Evolutionary conservation across 2,888 invertebrate species (phyloP).

Genomic region (Prosapia bicincta): DNA sequence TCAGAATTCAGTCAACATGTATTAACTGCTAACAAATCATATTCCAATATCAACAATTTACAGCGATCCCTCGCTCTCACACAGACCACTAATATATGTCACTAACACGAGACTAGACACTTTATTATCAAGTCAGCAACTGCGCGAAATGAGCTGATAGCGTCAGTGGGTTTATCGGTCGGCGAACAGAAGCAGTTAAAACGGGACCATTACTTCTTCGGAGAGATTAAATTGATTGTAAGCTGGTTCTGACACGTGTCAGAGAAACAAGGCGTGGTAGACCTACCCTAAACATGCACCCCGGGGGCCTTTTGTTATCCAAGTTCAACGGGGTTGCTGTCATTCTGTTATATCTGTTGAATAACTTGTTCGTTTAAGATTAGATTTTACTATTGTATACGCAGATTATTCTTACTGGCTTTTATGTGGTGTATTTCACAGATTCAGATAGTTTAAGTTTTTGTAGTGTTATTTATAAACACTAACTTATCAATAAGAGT

Average conservation of each 20-base stretch:
- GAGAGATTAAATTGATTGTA: background rate
- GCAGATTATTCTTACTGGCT: too few relatives aligned
- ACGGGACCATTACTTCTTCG: background rate
- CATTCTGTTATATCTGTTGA: too few relatives aligned
- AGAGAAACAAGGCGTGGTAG: background rate
- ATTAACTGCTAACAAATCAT: too few relatives aligned
- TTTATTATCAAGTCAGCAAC: background rate
- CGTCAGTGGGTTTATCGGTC: background rate
- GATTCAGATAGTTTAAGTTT: too few relatives aligned
- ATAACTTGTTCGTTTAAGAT: too few relatives aligned
- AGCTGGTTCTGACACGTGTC: background rate
- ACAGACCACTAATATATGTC: background rate
- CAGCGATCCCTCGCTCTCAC: background rate
- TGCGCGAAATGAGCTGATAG: background rate
- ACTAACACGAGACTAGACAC: background rate
- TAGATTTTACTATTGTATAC: too few relatives aligned
- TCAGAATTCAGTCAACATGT: too few relatives aligned
- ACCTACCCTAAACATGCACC: background rate
- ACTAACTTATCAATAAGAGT: too few relatives aligned
- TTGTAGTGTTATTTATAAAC: too few relatives aligned
- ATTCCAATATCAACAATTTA: too few relatives aligned
- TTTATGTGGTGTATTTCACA: too few relatives aligned
- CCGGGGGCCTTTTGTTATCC: background rate
- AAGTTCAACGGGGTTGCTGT: too few relatives aligned
- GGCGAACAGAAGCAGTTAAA: background rate